A percentile compares a stretch with the other conserved stretches of the same genome.
Conservation (phyloP, 2,113 vertebrate genomes). For the Circaetus gallicus region DNA sequence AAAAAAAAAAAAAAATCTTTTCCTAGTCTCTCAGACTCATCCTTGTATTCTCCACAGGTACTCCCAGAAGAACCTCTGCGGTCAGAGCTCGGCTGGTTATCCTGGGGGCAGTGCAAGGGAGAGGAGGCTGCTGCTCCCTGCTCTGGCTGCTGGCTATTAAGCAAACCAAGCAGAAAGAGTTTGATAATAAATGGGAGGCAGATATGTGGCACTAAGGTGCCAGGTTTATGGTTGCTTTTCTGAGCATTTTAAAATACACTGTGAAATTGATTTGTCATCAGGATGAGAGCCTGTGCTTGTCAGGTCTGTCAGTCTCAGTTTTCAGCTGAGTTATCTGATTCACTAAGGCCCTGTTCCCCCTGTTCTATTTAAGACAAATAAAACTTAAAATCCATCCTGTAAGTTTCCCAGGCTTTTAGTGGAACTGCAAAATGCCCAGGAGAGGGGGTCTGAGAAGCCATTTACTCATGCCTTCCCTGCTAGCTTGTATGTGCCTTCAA, state of each 20-base stretch:
- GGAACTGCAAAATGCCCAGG: not conserved
- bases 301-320: not conserved
- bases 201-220: not conserved
- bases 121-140: not conserved
- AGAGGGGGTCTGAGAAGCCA: not conserved
- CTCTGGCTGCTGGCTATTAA: not conserved
- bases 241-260: not conserved
- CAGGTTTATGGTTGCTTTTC: not conserved
- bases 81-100: not conserved
- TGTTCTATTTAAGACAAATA: not conserved
- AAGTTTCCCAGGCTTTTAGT: not conserved
- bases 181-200: not conserved
- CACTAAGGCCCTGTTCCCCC: not conserved
- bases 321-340: slow-evolving; percentile 12
- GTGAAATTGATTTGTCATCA: slow-evolving; percentile 15
- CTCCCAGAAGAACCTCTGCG: not conserved
- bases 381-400: not conserved
- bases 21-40: not conserved
- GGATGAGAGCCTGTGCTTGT: not conserved
- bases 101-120: not conserved
- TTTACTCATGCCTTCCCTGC: not conserved
- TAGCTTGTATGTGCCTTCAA: not conserved
- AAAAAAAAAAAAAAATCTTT: not conserved
- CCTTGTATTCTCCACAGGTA: not conserved
- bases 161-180: not conserved